Base-by-base conservation (phyloP, 2,797 vertebrate genomes). In the Staurois parvus region DNA sequence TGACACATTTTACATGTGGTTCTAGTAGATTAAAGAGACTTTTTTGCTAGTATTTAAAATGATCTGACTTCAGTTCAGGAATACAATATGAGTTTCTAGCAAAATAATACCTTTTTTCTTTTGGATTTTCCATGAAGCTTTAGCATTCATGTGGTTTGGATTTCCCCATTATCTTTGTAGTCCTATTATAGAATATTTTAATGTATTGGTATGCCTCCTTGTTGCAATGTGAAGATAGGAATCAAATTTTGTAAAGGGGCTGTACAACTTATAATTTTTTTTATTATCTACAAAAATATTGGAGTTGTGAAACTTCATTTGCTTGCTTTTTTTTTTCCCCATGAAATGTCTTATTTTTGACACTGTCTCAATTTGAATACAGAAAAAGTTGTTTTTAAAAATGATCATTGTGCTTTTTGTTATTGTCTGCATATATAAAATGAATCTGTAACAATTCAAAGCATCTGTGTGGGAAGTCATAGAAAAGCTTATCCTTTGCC, bases 41-140 rank as follows among this genome's bases (percentile, higher is more conserved):
- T 90, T 62, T 64, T 52, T 88, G 86, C 88, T 91, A 91, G 89
- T 89, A 85, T 89, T 82, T 88, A 83, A 0, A 64, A 87, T 45
- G 4, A 48, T 19, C 28, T 70, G 32, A 48, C 66, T 66, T 86
- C 75, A 85, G 59, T 84, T 89, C 90, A 88, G 86, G 89, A 88
- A 89, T 88, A 90, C 90, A 92, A 90, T 91, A 92, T 92, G 91
- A 92, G 92, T 93, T 90, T 88, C 73, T 89, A 56, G 70, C 34
- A 68, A 88, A 83, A 84, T 85, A 83, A 84, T 85, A 45, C 78
- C 81, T 84, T 86, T 87, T 88, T 88, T 83, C 45, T 85, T 76
- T 76, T 66, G 8, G 12, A 4, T 48, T 64, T 12, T 64, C 62
- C 56, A 62, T 56, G 62, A 75, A 76, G 40, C 72, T 68, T 76